Percentiles rank a stretch among this genome's conserved stretches.
Conservation (phyloP, 2,888 invertebrate genomes). For the Adineta ricciae region DNA sequence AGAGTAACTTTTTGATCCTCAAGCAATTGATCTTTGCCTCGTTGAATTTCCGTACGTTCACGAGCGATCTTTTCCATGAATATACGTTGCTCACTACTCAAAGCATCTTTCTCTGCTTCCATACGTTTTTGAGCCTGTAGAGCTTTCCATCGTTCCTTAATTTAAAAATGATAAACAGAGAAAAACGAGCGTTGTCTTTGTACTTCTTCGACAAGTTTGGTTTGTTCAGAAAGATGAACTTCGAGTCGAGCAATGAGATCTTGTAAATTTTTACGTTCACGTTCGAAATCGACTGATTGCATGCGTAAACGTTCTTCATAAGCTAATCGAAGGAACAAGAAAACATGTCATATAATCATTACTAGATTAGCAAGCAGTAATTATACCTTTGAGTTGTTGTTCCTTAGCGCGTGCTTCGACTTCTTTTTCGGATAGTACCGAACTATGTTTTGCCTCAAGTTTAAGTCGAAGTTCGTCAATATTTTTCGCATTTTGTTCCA, state of each 20-base stretch:
- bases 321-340: not conserved
- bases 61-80: not conserved
- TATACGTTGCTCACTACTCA: not conserved
- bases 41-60: slow-evolving; percentile 10
- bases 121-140: slow-evolving; percentile 21
- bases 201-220: slow-evolving; percentile 12
- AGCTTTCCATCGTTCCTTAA: slow-evolving; percentile 19
- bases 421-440: not conserved
- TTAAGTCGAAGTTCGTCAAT: slow-evolving; percentile 9
- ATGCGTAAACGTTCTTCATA: not conserved
- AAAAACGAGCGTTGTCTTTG: not conserved
- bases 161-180: not conserved
- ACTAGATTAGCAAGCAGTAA: too few relatives aligned
- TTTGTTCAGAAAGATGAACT: slow-evolving; percentile 2
- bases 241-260: not conserved
- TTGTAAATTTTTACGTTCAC: slow-evolving; percentile 20
- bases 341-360: too few relatives aligned
- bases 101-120: slow-evolving; percentile 2
- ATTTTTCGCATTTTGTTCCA: slow-evolving; percentile 13
- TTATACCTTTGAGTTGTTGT: not conserved
- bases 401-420: not conserved
- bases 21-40: not conserved
- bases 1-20: not conserved
- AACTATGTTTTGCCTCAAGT: slow-evolving; percentile 2
- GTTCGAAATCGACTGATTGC: not conserved